Conservation (phyloP, 2,888 invertebrate genomes). For the Zygaena filipendulae region DNA sequence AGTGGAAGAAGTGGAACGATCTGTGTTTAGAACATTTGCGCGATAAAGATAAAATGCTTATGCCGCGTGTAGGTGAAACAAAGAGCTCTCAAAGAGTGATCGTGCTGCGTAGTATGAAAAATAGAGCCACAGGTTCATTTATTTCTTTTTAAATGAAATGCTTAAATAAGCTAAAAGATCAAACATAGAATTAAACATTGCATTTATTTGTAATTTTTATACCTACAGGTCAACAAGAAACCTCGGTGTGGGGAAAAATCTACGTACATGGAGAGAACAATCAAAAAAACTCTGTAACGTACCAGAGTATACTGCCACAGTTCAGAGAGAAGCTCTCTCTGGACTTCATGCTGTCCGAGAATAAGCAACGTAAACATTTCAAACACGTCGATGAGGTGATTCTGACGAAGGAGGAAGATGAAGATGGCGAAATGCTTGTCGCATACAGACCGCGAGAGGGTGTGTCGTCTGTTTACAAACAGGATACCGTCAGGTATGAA, state of each 20-base stretch:
- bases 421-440: slow-evolving; percentile 37
- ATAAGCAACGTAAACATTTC: slow-evolving; percentile 17
- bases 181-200: background rate
- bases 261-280: slow-evolving; percentile 30
- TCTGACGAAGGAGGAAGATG: slow-evolving; percentile 33
- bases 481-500: slow-evolving; percentile 20
- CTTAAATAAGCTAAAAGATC: background rate
- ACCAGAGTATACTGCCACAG: slow-evolving; percentile 40
- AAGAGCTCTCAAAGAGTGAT: slow-evolving; percentile 34
- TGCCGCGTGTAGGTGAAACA: slow-evolving; percentile 30
- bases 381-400: slow-evolving; percentile 27
- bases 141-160: too few relatives aligned
- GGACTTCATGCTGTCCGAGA: slow-evolving; percentile 14
- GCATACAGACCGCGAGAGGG: slow-evolving; percentile 38
- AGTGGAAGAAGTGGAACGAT: slow-evolving; percentile 45
- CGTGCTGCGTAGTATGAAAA: slow-evolving; percentile 37
- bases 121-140: slow-evolving; percentile 33
- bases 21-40: slow-evolving; percentile 44
- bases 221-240: slow-evolving; percentile 29
- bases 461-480: slow-evolving; percentile 36
- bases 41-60: slow-evolving; percentile 28
- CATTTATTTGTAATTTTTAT: slow-evolving; percentile 21
- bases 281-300: slow-evolving; percentile 37
- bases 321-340: slow-evolving; percentile 41
- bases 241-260: slow-evolving; percentile 42